These are phyloP conservation scores for Tribolium madens DNA, from an alignment of 1,140 invertebrate species.

Conservation along the genomic window DNA sequence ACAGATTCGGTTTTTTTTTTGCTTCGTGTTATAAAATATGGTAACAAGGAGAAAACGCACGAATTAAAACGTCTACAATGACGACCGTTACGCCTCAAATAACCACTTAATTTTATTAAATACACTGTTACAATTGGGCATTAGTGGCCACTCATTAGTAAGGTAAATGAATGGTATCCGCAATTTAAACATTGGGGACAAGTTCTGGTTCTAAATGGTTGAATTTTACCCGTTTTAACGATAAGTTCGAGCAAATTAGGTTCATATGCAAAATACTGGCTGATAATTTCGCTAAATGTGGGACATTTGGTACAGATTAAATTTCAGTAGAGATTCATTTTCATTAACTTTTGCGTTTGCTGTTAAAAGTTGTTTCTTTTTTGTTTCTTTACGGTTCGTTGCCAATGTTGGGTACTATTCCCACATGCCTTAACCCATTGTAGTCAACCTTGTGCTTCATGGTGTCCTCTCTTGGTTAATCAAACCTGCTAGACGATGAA, in stretches of 20 bases:
- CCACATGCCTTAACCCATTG: neutral
- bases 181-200: neutral
- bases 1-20: slow-evolving; percentile 11
- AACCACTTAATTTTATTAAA: neutral
- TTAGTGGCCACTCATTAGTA: neutral
- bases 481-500: neutral
- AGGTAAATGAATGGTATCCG: neutral
- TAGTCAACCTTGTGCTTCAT: neutral
- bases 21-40: slow-evolving; percentile 11
- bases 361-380: too few species aligned
- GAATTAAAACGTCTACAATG: neutral
- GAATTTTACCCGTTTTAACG: too few species aligned
- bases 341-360: too few species aligned
- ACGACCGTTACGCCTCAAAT: neutral
- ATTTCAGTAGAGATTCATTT: too few species aligned
- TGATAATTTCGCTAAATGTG: too few species aligned
- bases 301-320: too few species aligned
- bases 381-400: too few species aligned
- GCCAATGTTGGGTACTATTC: too few species aligned
- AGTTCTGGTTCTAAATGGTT: too few species aligned
- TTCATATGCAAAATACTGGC: too few species aligned
- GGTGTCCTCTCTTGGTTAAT: neutral
- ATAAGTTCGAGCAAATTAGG: too few species aligned
- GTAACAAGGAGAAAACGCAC: slow-evolving; percentile 5
- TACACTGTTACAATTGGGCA: neutral